Evolutionary conservation across 1,140 invertebrate species (phyloP).

Genomic region (Augochlora pura): DNA sequence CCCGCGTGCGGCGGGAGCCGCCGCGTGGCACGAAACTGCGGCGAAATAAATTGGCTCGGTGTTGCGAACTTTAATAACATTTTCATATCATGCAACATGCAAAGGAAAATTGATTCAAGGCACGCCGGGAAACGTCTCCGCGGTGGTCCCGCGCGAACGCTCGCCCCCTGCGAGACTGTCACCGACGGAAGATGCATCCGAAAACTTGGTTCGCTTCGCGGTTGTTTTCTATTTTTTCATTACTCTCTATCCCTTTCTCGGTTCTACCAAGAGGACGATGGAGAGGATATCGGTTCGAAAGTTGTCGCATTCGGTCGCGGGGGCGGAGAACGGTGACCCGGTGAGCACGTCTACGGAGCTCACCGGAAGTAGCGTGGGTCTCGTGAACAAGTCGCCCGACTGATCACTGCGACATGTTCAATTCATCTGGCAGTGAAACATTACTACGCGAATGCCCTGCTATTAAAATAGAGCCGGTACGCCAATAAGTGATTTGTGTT

Average conservation of each 20-base stretch:
- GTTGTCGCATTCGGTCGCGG: slow-evolving; percentile 18
- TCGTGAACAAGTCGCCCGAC: too few species aligned
- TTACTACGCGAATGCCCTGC: too few species aligned
- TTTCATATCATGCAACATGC: slow-evolving; percentile 24
- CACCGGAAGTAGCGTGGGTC: not conserved
- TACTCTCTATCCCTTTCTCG: not conserved
- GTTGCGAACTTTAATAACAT: slow-evolving; percentile 11
- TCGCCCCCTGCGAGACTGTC: slow-evolving; percentile 25
- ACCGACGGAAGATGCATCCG: slow-evolving; percentile 22
- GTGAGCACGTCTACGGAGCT: too few species aligned
- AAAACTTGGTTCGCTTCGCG: slow-evolving; percentile 4
- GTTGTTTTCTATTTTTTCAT: not conserved
- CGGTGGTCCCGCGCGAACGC: not conserved
- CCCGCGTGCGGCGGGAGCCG: not conserved
- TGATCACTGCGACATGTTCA: too few species aligned
- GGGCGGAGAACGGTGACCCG: not conserved
- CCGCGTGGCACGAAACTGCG: not conserved
- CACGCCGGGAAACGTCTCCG: not conserved
- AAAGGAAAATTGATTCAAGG: slow-evolving; percentile 11
- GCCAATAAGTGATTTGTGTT: too few species aligned
- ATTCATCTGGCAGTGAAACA: too few species aligned
- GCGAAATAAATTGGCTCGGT: not conserved
- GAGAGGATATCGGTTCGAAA: slow-evolving; percentile 34
- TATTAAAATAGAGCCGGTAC: too few species aligned
- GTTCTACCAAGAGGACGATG: not conserved